Conservation (phyloP, 2,888 invertebrate species). For the Oscheius sp. region DNA sequence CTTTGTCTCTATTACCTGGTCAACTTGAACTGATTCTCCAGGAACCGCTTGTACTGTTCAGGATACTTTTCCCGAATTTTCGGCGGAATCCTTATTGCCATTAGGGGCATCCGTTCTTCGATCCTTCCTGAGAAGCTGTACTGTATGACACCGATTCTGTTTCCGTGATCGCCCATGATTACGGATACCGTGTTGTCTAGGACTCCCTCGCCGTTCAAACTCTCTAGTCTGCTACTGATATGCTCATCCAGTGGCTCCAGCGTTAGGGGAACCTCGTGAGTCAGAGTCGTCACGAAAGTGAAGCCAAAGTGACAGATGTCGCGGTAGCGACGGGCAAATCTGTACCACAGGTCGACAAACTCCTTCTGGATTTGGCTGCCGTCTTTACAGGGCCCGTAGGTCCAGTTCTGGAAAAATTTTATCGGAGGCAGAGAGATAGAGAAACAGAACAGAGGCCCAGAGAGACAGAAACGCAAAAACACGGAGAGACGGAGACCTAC, state of each 20-base stretch:
- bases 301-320: constrained; percentile 74
- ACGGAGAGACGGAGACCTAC: neutral
- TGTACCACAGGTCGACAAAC: constrained; percentile 60
- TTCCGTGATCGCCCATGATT: constrained; percentile 75
- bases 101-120: constrained; percentile 75
- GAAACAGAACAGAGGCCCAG: neutral
- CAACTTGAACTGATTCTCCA: constrained; percentile 49
- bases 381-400: constrained; percentile 43
- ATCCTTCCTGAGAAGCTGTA: constrained; percentile 74
- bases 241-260: constrained; percentile 54
- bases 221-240: constrained; percentile 32
- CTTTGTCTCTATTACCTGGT: constrained; percentile 40
- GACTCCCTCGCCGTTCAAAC: constrained; percentile 37
- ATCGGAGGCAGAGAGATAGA: too few relatives aligned
- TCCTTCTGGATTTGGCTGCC: constrained; percentile 51
- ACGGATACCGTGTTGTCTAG: constrained; percentile 64
- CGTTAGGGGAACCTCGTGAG: constrained; percentile 45
- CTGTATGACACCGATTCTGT: constrained; percentile 74
- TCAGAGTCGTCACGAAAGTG: constrained; percentile 73
- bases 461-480: too few relatives aligned
- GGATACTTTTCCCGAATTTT: constrained; percentile 69
- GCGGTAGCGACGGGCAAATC: constrained; percentile 71
- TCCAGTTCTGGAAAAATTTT: constrained; percentile 38
- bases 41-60: constrained; percentile 45
- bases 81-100: constrained; percentile 73